A percentile compares a stretch with the other conserved stretches of the same genome.
These are phyloP conservation scores for Odontesthes bonariensis DNA, from an alignment of 2,113 vertebrate genomes.

Conservation along the genomic window DNA sequence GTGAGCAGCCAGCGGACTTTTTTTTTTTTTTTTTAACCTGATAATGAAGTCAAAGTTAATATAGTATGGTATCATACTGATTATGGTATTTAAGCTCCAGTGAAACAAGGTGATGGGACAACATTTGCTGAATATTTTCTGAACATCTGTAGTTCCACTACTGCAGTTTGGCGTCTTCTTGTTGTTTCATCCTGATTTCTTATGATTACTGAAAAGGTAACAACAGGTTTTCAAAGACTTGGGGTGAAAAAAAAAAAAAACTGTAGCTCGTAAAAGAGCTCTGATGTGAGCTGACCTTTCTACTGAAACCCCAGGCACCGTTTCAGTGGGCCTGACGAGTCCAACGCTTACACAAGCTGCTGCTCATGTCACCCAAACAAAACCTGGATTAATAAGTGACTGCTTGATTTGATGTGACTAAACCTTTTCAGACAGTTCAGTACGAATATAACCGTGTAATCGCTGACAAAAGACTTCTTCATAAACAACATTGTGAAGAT, in stretches of 20 bases:
- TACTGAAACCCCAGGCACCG: not conserved
- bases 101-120: too few species aligned
- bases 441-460: not conserved
- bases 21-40: too few species aligned
- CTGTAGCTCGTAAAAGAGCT: not conserved
- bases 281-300: not conserved
- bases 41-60: too few species aligned
- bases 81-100: too few species aligned
- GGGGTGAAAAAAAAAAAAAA: not conserved
- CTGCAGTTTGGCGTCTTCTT: not conserved
- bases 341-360: not conserved
- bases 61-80: too few species aligned
- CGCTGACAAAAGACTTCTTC: too few species aligned
- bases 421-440: not conserved
- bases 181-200: not conserved
- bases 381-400: not conserved
- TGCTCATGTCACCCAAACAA: not conserved
- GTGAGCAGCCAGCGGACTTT: too few species aligned
- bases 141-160: too few species aligned
- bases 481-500: not conserved
- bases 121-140: too few species aligned
- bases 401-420: not conserved
- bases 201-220: not conserved
- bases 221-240: not conserved
- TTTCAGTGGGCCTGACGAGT: constrained; percentile 49